A percentile compares a stretch with the other conserved stretches of the same genome.
Evolutionary conservation across 2,797 vertebrate species (phyloP).

Genomic region (Cynopterus sphinx): DNA sequence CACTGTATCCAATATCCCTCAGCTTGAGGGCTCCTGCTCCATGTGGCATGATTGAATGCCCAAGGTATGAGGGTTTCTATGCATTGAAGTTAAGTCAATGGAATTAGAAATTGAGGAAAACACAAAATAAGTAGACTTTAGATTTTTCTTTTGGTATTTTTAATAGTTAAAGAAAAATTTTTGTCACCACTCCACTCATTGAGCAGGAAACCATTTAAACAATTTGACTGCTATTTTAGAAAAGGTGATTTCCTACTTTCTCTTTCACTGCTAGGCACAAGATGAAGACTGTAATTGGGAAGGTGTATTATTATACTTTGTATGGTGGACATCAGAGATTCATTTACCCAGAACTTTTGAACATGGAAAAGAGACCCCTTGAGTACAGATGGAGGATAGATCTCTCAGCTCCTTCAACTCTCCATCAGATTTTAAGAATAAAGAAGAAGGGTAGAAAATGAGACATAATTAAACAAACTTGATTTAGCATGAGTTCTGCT

Average conservation of each 20-base stretch:
- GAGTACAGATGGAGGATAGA: neutral
- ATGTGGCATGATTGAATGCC: conserved; percentile 78
- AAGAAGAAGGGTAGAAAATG: neutral
- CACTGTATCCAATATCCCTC: conserved; percentile 78
- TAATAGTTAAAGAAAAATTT: conserved; percentile 1
- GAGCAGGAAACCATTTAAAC: neutral
- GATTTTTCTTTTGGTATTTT: neutral
- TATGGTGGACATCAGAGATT: neutral
- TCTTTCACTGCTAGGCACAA: neutral
- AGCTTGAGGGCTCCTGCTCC: conserved; percentile 77
- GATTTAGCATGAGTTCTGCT: neutral
- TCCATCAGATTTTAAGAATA: neutral
- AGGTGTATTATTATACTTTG: neutral
- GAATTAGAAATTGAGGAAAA: conserved; percentile 69
- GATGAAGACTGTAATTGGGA: neutral
- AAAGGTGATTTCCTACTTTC: neutral
- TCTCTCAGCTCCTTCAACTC: neutral
- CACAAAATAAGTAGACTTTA: conserved; percentile 39
- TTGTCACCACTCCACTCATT: neutral
- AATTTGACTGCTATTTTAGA: neutral
- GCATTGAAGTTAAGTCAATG: conserved; percentile 75
- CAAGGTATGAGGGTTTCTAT: conserved; percentile 67
- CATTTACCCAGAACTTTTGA: neutral
- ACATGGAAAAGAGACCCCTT: neutral
- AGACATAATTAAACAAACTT: neutral